These are phyloP conservation scores for Eleutherodactylus coqui DNA, from an alignment of 2,797 vertebrate species.

Conservation along the genomic window DNA sequence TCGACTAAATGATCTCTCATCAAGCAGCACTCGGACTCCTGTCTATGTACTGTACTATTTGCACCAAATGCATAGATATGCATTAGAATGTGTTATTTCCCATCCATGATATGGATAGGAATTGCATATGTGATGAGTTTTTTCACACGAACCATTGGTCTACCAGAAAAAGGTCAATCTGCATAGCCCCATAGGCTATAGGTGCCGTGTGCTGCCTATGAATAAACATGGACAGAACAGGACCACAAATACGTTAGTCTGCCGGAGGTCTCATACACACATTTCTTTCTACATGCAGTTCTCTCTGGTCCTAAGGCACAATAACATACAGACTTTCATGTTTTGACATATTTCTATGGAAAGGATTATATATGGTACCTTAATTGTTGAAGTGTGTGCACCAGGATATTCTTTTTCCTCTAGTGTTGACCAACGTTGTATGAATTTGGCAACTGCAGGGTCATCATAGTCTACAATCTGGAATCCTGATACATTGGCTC, in stretches of 20 bases:
- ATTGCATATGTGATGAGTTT: no score
- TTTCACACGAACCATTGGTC: no score
- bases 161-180: no score
- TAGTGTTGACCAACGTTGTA: conserved; percentile 95
- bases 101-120: no score
- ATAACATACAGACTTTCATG: background rate
- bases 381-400: conserved; percentile 88
- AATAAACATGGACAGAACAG: no score
- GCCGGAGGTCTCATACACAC: background rate
- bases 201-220: no score
- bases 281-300: background rate
- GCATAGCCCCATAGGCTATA: no score
- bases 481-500: conserved; percentile 98
- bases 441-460: conserved; percentile 94
- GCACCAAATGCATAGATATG: no score
- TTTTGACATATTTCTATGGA: background rate
- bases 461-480: conserved; percentile 99
- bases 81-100: no score
- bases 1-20: no score
- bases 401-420: conserved; percentile 98
- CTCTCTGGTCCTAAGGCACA: background rate
- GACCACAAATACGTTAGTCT: background rate
- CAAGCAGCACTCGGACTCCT: no score
- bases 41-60: no score
- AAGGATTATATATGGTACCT: conserved; percentile 72